Percentiles rank a stretch among this genome's conserved stretches.
Evolutionary conservation across 2,113 vertebrate species (phyloP).

Genomic region (Cricetomys ansorgei): DNA sequence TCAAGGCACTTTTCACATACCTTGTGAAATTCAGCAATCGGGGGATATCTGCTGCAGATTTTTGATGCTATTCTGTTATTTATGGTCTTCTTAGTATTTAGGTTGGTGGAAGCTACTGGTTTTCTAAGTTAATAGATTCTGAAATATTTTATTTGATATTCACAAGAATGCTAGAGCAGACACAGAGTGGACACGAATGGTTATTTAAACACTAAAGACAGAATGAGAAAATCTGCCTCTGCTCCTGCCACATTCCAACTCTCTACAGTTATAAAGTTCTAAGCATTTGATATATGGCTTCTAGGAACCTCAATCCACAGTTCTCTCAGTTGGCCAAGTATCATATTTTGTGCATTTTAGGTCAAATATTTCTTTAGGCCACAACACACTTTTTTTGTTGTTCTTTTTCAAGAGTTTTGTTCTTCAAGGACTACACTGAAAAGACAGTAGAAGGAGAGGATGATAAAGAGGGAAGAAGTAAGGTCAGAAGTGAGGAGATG

Average conservation of each 20-base stretch:
- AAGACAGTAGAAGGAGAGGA: background rate
- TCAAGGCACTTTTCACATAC: background rate
- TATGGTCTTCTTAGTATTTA: background rate
- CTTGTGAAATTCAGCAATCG: background rate
- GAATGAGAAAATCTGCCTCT: background rate
- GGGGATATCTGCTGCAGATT: background rate
- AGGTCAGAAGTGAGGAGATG: background rate
- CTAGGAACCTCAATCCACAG: background rate
- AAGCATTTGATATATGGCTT: background rate
- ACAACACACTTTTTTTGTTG: no score
- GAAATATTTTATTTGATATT: background rate
- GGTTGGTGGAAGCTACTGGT: background rate
- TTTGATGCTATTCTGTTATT: background rate
- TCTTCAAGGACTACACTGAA: background rate
- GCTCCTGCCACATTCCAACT: background rate
- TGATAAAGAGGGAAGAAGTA: background rate
- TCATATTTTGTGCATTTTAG: background rate
- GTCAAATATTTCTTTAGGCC: no score
- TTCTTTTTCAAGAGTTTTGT: background rate
- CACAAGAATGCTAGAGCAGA: background rate
- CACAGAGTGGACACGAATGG: background rate
- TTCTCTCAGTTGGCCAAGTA: background rate
- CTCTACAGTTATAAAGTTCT: background rate
- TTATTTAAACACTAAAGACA: background rate
- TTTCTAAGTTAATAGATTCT: background rate